Percentiles rank a stretch among this genome's conserved stretches.
phyloP scores from a whole-genome alignment of 2,113 vertebrate species.

The Fulmarus glacialis region DNA sequence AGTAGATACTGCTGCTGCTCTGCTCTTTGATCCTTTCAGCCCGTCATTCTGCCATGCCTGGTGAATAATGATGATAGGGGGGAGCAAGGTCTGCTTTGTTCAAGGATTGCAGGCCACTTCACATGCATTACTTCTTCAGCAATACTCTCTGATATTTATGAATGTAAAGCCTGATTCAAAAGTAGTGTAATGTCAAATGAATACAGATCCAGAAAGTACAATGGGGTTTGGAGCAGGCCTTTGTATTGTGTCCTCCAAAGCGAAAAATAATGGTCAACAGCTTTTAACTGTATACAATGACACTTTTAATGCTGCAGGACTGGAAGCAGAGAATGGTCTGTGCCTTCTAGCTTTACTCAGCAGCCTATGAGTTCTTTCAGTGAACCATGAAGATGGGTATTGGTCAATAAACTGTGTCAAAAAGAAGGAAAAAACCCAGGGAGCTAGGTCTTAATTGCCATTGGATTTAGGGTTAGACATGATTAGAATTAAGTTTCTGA shows the following conservation, averaged over 20 bases:
- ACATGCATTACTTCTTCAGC: slow-evolving; percentile 1
- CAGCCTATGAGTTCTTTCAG: not conserved
- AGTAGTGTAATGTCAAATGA: not conserved
- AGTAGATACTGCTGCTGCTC: slow-evolving; percentile 32
- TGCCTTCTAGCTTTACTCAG: not conserved
- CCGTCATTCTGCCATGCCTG: slow-evolving; percentile 18
- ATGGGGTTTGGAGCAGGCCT: not conserved
- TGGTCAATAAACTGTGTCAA: not conserved
- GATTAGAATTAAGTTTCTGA: not conserved
- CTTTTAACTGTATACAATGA: not conserved
- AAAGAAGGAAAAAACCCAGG: not conserved
- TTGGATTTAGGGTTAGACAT: not conserved
- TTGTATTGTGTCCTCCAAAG: not conserved
- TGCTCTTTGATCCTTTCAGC: slow-evolving; percentile 60
- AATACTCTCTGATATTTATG: slow-evolving; percentile 4
- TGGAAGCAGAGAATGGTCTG: not conserved
- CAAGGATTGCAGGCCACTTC: slow-evolving; percentile 3
- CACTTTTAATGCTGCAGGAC: not conserved
- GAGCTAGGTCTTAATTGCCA: not conserved
- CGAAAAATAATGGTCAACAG: not conserved
- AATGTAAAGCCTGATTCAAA: not conserved
- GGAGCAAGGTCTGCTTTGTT: slow-evolving; percentile 35
- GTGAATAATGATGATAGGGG: slow-evolving; percentile 35
- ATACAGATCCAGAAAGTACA: not conserved
- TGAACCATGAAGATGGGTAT: not conserved